Evolutionary conservation across 2,888 invertebrate genomes (phyloP).

Genomic region (Argynnis bischoffii): DNA sequence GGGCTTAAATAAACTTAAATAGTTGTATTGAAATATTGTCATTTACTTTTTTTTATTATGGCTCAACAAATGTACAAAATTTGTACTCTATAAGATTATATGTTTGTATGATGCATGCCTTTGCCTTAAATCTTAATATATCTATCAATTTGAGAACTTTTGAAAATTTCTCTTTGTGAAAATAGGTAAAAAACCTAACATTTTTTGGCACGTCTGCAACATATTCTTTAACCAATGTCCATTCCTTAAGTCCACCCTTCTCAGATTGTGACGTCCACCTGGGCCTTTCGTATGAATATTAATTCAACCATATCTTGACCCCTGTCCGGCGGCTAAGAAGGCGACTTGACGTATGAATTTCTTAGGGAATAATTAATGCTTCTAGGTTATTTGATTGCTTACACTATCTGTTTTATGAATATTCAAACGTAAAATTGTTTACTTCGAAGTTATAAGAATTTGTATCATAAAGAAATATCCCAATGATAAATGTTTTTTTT

Average conservation of each 20-base stretch:
- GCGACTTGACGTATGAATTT: slow-evolving; percentile 75
- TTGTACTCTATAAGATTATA: too few relatives aligned
- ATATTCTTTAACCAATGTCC: slow-evolving; percentile 57
- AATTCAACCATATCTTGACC: slow-evolving; percentile 82
- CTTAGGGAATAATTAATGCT: slow-evolving; percentile 71
- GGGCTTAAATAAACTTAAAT: too few relatives aligned
- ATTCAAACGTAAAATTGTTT: slow-evolving; percentile 34
- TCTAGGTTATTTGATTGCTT: slow-evolving; percentile 41
- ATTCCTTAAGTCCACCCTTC: slow-evolving; percentile 76
- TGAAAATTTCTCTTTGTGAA: too few relatives aligned
- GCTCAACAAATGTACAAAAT: too few relatives aligned
- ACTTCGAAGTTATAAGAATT: neutral
- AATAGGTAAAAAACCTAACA: slow-evolving; percentile 48
- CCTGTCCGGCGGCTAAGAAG: slow-evolving; percentile 66
- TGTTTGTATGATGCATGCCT: neutral
- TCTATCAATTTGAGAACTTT: neutral
- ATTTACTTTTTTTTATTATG: neutral
- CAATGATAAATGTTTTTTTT: too few relatives aligned
- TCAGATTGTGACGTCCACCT: slow-evolving; percentile 80
- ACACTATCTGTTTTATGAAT: slow-evolving; percentile 38
- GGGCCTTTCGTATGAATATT: slow-evolving; percentile 81
- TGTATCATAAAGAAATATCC: too few relatives aligned
- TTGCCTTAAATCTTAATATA: neutral
- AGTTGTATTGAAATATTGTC: neutral
- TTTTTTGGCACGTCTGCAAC: slow-evolving; percentile 10